Evolutionary conservation across 2,113 vertebrate genomes (phyloP), one percentile per base, ranked within the genome.

Genomic region (Zosterops japonicus): DNA sequence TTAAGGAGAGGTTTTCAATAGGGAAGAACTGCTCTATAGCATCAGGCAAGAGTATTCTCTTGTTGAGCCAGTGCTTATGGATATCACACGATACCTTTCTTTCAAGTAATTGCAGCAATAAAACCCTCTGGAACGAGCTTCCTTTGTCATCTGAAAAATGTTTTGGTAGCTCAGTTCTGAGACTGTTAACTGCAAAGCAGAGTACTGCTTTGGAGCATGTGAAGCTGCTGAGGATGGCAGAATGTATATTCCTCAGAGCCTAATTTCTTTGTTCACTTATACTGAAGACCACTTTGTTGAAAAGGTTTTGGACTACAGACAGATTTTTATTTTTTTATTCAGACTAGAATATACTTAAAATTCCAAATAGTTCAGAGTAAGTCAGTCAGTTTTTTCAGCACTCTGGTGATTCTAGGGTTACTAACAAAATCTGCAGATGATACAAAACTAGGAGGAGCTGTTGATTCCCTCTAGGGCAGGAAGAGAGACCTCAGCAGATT

Each of bases 401-500:
- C 15, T 91, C 4, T 64, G 42, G 11, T 0, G 0, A 36, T 83
- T 24, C 17, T 63, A 18, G 46, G 39, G 33, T 19, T 60, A 44
- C 14, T 60, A 46, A 28, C 11, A 27, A 69, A 33, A 68, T 44
- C 20, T 0, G 0, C 36, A 33, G 33, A 36, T 1, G 3, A 12
- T 52, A 14, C 11, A 36, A 31, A 59, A 42, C 31, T 60, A 36
- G 33, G 63, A 77, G 36, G 53, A 44, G 17, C 33, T 68, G 25
- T 33, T 68, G 36, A 22, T 14, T 59, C 8, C 17, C 11, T 31
- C 25, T 7, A 36, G 44, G 21, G 29, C 20, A 28, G 20, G 23
- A 13, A 5, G 44, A 68, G 53, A 42, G 33, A 86, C 31, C 63
- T 52, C 44, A 12, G 3, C 17, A 50, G 31, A 12, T 35, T 1